These are phyloP conservation scores for Nannoperca australis DNA, from an alignment of 2,797 vertebrate species.

Conservation along the genomic window DNA sequence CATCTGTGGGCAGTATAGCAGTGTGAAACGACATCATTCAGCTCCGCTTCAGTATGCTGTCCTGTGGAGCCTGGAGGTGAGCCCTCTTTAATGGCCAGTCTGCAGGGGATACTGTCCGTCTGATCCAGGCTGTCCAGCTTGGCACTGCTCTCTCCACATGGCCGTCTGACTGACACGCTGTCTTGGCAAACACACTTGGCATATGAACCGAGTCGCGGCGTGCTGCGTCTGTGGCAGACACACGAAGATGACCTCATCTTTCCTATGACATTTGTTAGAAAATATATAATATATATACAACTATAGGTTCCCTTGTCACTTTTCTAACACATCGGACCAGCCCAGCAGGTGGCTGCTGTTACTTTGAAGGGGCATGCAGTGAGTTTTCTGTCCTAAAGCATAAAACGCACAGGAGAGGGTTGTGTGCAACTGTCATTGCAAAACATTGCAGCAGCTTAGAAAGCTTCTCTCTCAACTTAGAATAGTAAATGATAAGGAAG, in stretches of 20 bases:
- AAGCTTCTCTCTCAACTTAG: neutral
- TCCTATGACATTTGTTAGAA: too few relatives aligned
- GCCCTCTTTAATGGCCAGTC: constrained; percentile 31
- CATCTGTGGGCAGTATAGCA: neutral
- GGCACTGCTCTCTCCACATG: constrained; percentile 56
- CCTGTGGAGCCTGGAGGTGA: constrained; percentile 12
- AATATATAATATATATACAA: too few relatives aligned
- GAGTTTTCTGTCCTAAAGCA: too few relatives aligned
- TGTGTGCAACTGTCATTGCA: neutral
- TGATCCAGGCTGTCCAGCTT: constrained; percentile 53
- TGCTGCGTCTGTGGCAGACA: constrained; percentile 49
- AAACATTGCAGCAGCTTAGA: neutral
- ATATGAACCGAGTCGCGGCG: constrained; percentile 40
- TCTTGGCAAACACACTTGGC: constrained; percentile 72
- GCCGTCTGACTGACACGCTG: constrained; percentile 59
- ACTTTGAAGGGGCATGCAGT: neutral
- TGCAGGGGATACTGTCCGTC: constrained; percentile 39
- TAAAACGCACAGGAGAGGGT: too few relatives aligned
- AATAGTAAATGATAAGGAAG: constrained; percentile 10
- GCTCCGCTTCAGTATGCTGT: neutral
- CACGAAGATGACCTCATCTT: constrained; percentile 51
- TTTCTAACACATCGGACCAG: neutral
- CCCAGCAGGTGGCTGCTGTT: neutral
- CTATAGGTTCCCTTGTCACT: neutral
- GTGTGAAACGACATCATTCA: neutral